Evolutionary conservation across 2,113 vertebrate genomes (phyloP).

Genomic region (Neofelis nebulosa): DNA sequence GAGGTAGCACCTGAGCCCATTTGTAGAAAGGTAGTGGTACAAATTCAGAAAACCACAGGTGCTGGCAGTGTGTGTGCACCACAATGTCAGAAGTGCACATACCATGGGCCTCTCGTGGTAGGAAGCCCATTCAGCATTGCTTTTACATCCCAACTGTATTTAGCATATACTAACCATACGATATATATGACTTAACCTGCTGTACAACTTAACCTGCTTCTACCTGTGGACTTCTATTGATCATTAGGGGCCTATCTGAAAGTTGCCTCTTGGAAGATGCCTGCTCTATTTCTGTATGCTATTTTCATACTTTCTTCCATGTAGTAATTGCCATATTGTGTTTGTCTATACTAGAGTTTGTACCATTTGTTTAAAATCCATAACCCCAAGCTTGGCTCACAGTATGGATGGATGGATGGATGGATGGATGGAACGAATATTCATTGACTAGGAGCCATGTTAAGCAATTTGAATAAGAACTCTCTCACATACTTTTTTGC

Average conservation of each 20-base stretch:
- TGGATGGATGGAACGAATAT: neutral
- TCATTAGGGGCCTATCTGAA: neutral
- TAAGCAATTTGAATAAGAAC: neutral
- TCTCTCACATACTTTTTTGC: neutral
- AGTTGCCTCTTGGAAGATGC: neutral
- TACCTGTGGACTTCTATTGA: no score
- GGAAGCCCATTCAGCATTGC: fast-evolving
- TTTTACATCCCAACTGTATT: fast-evolving
- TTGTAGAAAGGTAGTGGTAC: neutral
- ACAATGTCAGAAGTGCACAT: fast-evolving
- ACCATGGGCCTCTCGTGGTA: fast-evolving
- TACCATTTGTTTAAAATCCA: neutral
- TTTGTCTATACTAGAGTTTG: neutral
- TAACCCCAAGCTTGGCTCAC: neutral
- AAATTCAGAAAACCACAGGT: fast-evolving
- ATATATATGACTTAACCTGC: no score
- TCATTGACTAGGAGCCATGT: neutral
- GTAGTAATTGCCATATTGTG: no score
- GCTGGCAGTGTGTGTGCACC: fast-evolving
- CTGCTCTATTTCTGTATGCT: neutral
- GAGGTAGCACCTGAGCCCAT: no score
- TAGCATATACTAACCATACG: neutral
- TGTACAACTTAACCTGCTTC: neutral
- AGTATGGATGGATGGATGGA: neutral
- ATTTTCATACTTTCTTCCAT: neutral